Conservation (phyloP, 2,797 vertebrate species). For the Gallinago stenura region DNA sequence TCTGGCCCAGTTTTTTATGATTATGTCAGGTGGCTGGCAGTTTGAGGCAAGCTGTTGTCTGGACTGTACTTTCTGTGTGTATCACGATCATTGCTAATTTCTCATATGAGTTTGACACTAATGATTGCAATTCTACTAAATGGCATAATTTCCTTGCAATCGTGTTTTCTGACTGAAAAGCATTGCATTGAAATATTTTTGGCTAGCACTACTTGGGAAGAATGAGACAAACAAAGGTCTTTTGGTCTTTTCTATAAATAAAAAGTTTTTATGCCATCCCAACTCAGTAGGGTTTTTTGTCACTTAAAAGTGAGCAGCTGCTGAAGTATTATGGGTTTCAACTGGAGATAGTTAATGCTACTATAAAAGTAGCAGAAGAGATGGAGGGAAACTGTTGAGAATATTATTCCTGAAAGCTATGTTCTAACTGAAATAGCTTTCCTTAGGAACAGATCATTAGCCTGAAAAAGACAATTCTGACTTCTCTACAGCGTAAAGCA, state of each 20-base stretch:
- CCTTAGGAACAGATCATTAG: constrained; percentile 25
- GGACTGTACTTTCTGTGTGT: neutral
- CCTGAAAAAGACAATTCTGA: neutral
- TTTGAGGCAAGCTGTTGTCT: neutral
- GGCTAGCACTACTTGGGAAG: neutral
- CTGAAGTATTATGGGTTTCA: constrained; percentile 84
- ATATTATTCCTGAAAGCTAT: neutral
- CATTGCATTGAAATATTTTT: constrained; percentile 36
- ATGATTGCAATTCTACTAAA: neutral
- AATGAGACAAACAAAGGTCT: neutral
- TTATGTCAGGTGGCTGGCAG: neutral
- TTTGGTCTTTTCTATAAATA: constrained; percentile 38
- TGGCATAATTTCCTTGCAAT: neutral
- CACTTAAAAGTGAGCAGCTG: constrained; percentile 84
- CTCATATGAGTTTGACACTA: neutral
- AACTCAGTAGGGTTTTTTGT: constrained; percentile 76
- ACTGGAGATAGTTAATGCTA: constrained; percentile 78
- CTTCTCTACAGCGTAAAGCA: neutral
- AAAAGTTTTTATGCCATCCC: neutral
- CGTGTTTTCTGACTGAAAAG: neutral
- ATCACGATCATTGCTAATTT: neutral
- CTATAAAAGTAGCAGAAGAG: constrained; percentile 79
- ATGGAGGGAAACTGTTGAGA: constrained; percentile 44
- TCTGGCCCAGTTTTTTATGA: neutral
- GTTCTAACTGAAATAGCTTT: constrained; percentile 8